Base-by-base conservation (phyloP, 2,797 vertebrate genomes). In the Diplodus sargus region DNA sequence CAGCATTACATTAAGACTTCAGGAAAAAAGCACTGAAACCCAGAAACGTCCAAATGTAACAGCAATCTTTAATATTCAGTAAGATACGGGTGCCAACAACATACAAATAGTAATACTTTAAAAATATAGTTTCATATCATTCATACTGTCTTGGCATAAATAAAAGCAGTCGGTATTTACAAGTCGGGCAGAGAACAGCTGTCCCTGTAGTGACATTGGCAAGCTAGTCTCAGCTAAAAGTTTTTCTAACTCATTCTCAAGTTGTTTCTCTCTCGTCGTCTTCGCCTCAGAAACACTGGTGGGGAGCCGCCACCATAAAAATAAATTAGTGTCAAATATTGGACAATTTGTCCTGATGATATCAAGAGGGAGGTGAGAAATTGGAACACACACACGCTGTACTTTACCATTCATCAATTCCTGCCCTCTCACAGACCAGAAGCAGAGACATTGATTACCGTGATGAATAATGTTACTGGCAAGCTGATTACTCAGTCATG, bases 161-260 rank as follows among this genome's bases (percentile, higher is more conserved):
- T 84, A 59, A 89, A 86, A 86, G 52, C 69, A 59, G 63, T 70
- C 54, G 25, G 15, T 88, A 90, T 92, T 77, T 94, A 93, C 91
- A 93, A 57, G 20, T 39, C 59, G 48, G 64, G 56, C 25, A 17
- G 68, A 77, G 39, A 47, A 72, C 74, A 82, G 52, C 34, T 0
- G 20, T 63, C 23, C 59, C 42, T 62, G 56, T 25, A 15, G 52
- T 45, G 74, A 71, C 52, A 51, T 61, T 58, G 81, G 76, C 16
- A 48, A 12, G 30, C 48, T 62, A 5, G 67, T 72, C 34, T 65
- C 61, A 57, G 23, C 64, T 58, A 48, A 86, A 48, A 0, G 16
- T 69, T 67, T 42, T 71, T 8, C 17, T 43, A 48, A 54, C 47
- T 71, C 61, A 34, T 72, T 34, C 11, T 61, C 53, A 8, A 25